phyloP scores from a whole-genome alignment of 2,797 vertebrate genomes.

The Momotus momota region DNA sequence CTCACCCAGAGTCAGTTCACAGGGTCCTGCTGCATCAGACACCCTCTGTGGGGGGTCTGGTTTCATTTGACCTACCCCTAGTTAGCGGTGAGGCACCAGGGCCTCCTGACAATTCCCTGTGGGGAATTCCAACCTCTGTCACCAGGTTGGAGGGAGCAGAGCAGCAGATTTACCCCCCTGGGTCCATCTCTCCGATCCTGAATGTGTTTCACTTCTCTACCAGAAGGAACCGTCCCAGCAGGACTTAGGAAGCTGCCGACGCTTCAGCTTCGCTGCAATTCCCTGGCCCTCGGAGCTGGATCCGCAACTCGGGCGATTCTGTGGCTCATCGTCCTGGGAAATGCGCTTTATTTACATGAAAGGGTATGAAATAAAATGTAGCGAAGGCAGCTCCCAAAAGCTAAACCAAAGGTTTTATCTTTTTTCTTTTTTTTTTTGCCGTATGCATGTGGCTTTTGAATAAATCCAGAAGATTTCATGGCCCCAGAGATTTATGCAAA shows the following conservation, averaged over 20 bases:
- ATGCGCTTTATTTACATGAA: not conserved
- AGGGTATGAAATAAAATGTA: not conserved
- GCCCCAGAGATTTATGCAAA: not conserved
- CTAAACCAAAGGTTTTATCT: not conserved
- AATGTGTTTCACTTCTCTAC: constrained; percentile 1
- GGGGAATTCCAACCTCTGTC: not conserved
- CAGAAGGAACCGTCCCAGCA: constrained; percentile 30
- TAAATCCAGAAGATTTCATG: not conserved
- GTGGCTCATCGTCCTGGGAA: not conserved
- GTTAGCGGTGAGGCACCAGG: not conserved
- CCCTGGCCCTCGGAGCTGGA: not conserved
- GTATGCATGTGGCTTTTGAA: not conserved
- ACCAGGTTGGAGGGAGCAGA: not conserved
- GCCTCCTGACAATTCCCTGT: not conserved
- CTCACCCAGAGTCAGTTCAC: not conserved
- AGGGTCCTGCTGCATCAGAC: not conserved
- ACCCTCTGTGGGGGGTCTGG: rapidly evolving
- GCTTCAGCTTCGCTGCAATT: not conserved
- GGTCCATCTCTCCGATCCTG: not conserved
- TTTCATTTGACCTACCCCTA: not conserved
- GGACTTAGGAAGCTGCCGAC: constrained; percentile 9
- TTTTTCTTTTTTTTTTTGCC: not conserved
- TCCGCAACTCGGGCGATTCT: not conserved
- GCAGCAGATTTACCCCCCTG: not conserved
- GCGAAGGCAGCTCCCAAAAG: not conserved